Evolutionary conservation across 1,140 invertebrate genomes (phyloP), one percentile per base, ranked within the genome.

Genomic region (Pararge aegeria): DNA sequence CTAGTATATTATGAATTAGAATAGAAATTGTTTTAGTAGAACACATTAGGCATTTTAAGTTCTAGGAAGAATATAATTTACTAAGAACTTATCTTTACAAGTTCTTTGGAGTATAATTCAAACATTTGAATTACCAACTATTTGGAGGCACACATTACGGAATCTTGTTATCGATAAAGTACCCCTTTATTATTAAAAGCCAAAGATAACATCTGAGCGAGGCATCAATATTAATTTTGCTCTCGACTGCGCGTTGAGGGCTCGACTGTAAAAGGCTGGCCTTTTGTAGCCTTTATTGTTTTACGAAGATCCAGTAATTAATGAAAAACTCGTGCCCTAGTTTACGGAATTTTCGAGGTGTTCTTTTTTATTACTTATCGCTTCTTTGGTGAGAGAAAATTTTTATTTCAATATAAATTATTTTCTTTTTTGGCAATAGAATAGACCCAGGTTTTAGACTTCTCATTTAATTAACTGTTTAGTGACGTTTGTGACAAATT

Each of bases 161-260:
- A 61, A 68, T 68, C 62, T 56, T 66, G 61, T 66, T 66, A 66
- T 53, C 55, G 60, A 58, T 60, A 64, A 66, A 66, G 57, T 27
- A 66, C 61, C 64, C 75, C 64, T 73, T 73, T 78, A 77, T 77
- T 77, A 78, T 78, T 77, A 75, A 80, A 81, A 68, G 71, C 74
- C 61, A 75, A 76, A 70, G 79, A 80, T 77, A 83, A 78, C 73
- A 76, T 68, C 68, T 73, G 66, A 72, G 64, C 68, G 71, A 49
- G 73, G 70, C 75, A 80, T 78, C 78, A 79, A 84, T 80, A 80
- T 80, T 78, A 80, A 80, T 78, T 78, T 78, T 73, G 67, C 73
- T 76, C 69, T 73, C 68, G 57, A 67, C 60, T 49, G 29, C 50
- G 62, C 27, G 61, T 64, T 53, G 52, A 73, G 70, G 61, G 62